Evolutionary conservation across 2,888 invertebrate genomes (phyloP).

Genomic region (Drosophila greeni): DNA sequence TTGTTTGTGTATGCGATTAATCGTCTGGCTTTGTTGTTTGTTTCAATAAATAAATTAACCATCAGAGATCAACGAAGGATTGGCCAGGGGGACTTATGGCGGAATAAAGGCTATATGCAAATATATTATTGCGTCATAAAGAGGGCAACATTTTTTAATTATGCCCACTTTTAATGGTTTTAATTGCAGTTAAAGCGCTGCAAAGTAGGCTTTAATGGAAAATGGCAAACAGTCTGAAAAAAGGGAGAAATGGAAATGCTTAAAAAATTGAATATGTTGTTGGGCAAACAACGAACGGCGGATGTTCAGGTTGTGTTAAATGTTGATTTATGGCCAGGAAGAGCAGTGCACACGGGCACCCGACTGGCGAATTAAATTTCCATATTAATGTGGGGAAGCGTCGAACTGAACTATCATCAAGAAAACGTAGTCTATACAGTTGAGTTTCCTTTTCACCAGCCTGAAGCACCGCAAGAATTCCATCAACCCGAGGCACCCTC

Average conservation of each 20-base stretch:
- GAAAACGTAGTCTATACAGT: conserved; percentile 3
- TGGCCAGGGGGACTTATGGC: conserved; percentile 31
- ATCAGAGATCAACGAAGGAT: conserved; percentile 10
- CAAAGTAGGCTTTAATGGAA: conserved; percentile 43
- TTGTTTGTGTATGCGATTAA: conserved; percentile 19
- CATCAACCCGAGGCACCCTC: conserved; percentile 17
- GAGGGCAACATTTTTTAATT: conserved; percentile 54
- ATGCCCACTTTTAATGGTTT: conserved; percentile 50
- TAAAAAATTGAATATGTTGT: conserved; percentile 30
- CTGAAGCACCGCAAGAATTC: conserved; percentile 42
- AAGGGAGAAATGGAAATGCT: conserved; percentile 16
- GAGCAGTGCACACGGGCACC: conserved; percentile 16
- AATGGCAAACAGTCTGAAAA: conserved; percentile 7
- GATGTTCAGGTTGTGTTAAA: conserved; percentile 34
- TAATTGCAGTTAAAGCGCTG: conserved; percentile 48
- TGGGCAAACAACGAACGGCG: conserved; percentile 26
- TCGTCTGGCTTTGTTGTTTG: conserved; percentile 28
- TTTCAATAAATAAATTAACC: conserved; percentile 37
- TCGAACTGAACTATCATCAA: conserved; percentile 16
- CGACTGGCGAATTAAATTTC: conserved; percentile 30
- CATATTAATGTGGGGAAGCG: conserved; percentile 5
- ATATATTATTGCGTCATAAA: conserved; percentile 44
- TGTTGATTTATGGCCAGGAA: conserved; percentile 41
- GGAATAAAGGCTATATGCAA: conserved; percentile 26
- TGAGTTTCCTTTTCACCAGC: conserved; percentile 15